These are phyloP conservation scores for Agrotis exclamationis DNA, from an alignment of 2,888 invertebrate species.

Conservation along the genomic window DNA sequence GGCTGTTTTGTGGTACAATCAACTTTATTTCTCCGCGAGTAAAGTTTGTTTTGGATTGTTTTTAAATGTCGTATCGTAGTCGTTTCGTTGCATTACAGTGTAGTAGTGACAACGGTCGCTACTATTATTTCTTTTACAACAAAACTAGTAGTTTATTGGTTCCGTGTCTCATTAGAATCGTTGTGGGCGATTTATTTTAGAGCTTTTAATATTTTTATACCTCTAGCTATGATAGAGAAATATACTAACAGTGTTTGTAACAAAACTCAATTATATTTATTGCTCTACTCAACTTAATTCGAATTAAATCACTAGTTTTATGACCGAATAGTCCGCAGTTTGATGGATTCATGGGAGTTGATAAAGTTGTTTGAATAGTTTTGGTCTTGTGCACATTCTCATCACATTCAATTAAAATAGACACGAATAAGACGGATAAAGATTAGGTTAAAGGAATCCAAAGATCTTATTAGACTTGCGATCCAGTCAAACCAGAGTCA, in stretches of 20 bases:
- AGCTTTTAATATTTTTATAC: constrained; percentile 51
- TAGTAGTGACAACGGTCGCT: constrained; percentile 80
- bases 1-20: constrained; percentile 69
- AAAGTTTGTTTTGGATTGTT: constrained; percentile 60
- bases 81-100: constrained; percentile 80
- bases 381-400: not conserved
- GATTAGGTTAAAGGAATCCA: not conserved
- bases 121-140: constrained; percentile 78
- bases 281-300: constrained; percentile 12
- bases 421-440: not conserved
- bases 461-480: too few relatives aligned
- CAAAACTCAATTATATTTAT: constrained; percentile 40
- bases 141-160: constrained; percentile 78
- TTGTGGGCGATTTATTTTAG: constrained; percentile 62
- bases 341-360: constrained; percentile 20
- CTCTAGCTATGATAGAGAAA: constrained; percentile 16
- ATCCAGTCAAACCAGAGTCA: too few relatives aligned
- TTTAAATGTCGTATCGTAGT: constrained; percentile 64
- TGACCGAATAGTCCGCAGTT: not conserved
- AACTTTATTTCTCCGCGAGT: constrained; percentile 33
- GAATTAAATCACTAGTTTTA: constrained; percentile 43
- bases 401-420: not conserved
- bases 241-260: constrained; percentile 16
- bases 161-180: constrained; percentile 72
- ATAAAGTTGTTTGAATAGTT: constrained; percentile 15